phyloP scores from a whole-genome alignment of 1,140 invertebrate species.

The Linepithema humile region DNA sequence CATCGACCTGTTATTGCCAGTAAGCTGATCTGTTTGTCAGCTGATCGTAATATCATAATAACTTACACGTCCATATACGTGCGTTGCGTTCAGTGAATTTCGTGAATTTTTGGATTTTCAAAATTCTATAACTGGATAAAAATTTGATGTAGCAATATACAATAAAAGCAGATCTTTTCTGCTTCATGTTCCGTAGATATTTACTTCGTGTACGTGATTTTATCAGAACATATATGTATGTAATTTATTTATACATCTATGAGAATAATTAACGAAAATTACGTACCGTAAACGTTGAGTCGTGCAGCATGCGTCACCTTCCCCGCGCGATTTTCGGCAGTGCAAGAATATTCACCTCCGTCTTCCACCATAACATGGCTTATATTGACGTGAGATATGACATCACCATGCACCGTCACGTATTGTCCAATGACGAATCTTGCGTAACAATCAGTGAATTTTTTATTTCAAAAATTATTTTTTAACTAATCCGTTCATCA shows the following conservation, averaged over 20 bases:
- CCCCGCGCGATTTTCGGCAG: constrained; percentile 92
- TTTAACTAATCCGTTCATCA: background rate
- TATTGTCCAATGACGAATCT: constrained; percentile 93
- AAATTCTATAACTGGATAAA: too few species aligned
- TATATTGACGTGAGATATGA: constrained; percentile 95
- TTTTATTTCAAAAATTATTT: background rate
- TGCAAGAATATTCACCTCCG: constrained; percentile 94
- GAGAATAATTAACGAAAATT: constrained; percentile 53
- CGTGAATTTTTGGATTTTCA: too few species aligned
- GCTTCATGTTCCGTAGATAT: too few species aligned
- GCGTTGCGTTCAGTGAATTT: too few species aligned
- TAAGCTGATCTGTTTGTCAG: too few species aligned
- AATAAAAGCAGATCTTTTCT: too few species aligned
- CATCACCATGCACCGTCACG: constrained; percentile 92
- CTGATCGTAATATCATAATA: too few species aligned
- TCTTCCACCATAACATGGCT: constrained; percentile 93
- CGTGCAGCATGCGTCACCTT: constrained; percentile 90
- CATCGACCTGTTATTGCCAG: too few species aligned
- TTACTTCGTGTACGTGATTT: too few species aligned
- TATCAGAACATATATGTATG: too few species aligned
- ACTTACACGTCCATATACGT: too few species aligned
- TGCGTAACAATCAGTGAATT: constrained; percentile 68
- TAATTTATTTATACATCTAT: constrained; percentile 25
- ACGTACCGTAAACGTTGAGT: constrained; percentile 93
- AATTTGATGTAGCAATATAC: too few species aligned